Evolutionary conservation across 2,888 invertebrate species (phyloP).

Genomic region (Parelbella ahira): DNA sequence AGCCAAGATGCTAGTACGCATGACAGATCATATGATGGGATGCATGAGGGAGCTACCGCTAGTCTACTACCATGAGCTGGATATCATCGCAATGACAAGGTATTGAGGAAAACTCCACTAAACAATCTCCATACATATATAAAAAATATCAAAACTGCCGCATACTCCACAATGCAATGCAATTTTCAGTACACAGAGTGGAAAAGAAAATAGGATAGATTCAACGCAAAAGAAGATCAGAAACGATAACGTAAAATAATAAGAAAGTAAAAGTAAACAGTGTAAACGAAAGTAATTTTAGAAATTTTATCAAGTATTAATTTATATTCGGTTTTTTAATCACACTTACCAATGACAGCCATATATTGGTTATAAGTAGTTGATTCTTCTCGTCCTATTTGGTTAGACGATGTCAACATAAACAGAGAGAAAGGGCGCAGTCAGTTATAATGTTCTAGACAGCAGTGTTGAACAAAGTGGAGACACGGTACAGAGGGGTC

Average conservation of each 20-base stretch:
- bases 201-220: conserved; percentile 55
- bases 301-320: conserved; percentile 75
- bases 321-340: conserved; percentile 76
- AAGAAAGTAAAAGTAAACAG: conserved; percentile 47
- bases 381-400: conserved; percentile 97
- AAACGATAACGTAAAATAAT: conserved; percentile 42
- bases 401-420: conserved; percentile 85
- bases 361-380: conserved; percentile 96
- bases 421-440: conserved; percentile 83
- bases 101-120: conserved; percentile 46
- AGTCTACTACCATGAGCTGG: conserved; percentile 55
- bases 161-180: conserved; percentile 78
- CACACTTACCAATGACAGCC: conserved; percentile 96
- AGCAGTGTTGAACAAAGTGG: conserved; percentile 58
- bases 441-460: conserved; percentile 75
- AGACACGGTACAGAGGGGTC: conserved; percentile 57
- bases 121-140: conserved; percentile 52
- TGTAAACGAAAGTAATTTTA: conserved; percentile 51
- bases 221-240: conserved; percentile 36
- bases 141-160: conserved; percentile 61
- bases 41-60: conserved; percentile 65
- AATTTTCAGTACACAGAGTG: conserved; percentile 61
- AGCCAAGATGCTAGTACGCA: conserved; percentile 33
- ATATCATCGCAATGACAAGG: conserved; percentile 48
- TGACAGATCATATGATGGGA: conserved; percentile 50